Conservation (phyloP, 1,140 invertebrate genomes). For the Drosophila nannoptera region DNA sequence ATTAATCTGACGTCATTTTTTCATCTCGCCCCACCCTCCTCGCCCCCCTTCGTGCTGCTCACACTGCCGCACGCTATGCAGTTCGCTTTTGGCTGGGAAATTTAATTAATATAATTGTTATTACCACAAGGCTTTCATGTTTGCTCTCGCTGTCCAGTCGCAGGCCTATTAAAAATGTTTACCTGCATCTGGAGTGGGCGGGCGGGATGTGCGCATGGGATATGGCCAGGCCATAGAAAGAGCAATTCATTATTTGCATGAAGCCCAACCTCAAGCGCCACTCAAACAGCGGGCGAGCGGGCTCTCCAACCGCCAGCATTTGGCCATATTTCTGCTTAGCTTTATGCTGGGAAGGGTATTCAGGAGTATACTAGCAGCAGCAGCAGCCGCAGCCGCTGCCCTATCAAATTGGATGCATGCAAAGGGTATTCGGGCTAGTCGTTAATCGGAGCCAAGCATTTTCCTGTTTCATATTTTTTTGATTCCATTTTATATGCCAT, state of each 20-base stretch:
- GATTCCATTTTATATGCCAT: conserved; percentile 35
- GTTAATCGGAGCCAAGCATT: not conserved
- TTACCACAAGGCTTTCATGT: conserved; percentile 42
- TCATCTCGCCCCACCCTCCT: conserved; percentile 10
- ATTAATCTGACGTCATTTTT: conserved; percentile 70
- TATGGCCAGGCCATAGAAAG: conserved; percentile 34
- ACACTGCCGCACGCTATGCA: not conserved
- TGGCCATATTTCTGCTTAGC: conserved; percentile 31
- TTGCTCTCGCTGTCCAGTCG: not conserved
- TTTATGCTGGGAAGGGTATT: conserved; percentile 15
- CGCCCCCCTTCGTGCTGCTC: conserved; percentile 12
- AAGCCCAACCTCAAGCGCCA: conserved; percentile 25
- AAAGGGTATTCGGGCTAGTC: conserved; percentile 2
- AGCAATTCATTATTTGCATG: conserved; percentile 63
- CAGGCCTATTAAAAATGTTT: conserved; percentile 58
- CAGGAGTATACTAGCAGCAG: too few relatives aligned
- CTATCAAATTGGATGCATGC: not conserved
- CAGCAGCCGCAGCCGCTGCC: too few relatives aligned
- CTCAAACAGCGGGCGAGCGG: conserved; percentile 25
- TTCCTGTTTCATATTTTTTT: not conserved
- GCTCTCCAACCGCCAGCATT: conserved; percentile 32
- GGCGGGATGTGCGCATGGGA: not conserved
- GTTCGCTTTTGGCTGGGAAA: conserved; percentile 39
- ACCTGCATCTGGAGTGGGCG: conserved; percentile 7
- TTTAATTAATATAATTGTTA: conserved; percentile 74